Evolutionary conservation across 92 coral and sea anemone species (phyloP), one percentile per base, ranked within the genome.

Genomic region (Phenganax stokvisi): DNA sequence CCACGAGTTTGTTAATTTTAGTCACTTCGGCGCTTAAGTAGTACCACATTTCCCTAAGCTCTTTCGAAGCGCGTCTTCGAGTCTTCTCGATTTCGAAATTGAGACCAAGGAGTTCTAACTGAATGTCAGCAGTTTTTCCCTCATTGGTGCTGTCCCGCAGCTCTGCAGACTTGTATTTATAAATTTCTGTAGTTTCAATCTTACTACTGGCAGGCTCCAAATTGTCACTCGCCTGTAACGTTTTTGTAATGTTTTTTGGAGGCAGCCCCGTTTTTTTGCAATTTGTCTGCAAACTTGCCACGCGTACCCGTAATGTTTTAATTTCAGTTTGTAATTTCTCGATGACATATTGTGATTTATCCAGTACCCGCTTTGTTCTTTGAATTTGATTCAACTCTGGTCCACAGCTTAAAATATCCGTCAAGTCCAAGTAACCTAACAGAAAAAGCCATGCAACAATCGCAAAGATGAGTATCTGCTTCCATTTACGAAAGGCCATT

Each of bases 21-120:
- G 92, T 92, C 3, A 90, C 84, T 79, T 92, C 97, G 7, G 97
- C 94, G 83, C 97, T 94, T 13, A 92, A 56, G 84, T 87, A 94
- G 78, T 94, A 92, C 92, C 91, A 92, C 54, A 94, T 86, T 68
- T 94, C 98, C 56, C 87, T 87, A 13, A 90, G 90, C 59, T 89
- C 94, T 12, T 90, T 92, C 51, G 85, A 88, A 63, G 91, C 87
- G 52, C 97, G 85, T 74, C 98, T 80, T 60, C 89, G 85, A 6
- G 71, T 58, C 27, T 67, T 86, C 78, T 90, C 88, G 65, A 85
- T 78, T 68, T 88, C 85, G 15, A 78, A 75, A 75, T 37, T 37
- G 47, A 37, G 47, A 5, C 91, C 88, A 15, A 88, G 91, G 15
- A 56, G 10, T 37, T 57, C 56, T 7, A 7, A 28, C 60, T 76